Evolutionary conservation across 2,888 invertebrate species (phyloP), one percentile per base, ranked within the genome.

Genomic region (Eueremaeus valkanovi): DNA sequence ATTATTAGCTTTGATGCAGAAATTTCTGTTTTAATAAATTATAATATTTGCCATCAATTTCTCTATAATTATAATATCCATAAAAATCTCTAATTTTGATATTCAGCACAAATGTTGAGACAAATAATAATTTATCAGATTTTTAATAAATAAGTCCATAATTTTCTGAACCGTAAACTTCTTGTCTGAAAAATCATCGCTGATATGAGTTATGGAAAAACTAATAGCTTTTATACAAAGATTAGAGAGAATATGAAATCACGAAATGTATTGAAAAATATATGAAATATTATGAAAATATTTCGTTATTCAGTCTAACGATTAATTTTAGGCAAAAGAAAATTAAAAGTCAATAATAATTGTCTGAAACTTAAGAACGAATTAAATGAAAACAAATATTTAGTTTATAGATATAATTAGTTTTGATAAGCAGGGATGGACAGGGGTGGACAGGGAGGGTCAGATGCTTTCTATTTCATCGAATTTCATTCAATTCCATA

Each of bases 41-140:
- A 61, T 61, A 8, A 31, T 61, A 29, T 31, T 13, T 13, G 31
- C 31, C 29, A 61, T 61, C 31, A 61, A 61, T 61, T 61, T 29
- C 3, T 27, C 5, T 13, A 31, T 31, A 61, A 61, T 61, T 29
- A 61, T 61, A 24, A 55, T 24, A 31, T 61, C 16, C 27, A 29
- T 29, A 31, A 61, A 61, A 16, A 29, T 61, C 9, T 31, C 31
- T 3, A 51, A 6, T 16, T 16, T 51, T 16, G n/a, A 51, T 51
- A 51, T 51, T 51, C 51, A 51, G 24, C 51, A 51, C 21, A 51
- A 51, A 24, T 51, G 21, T 51, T 3, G 51, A 51, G 51, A 51
- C 51, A 51, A n/a, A n/a, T n/a, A n/a, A 51, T 51, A 51, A 51
- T 51, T 21, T 21, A 51, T 51, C 51, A 51, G 21, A 51, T 51